Base-by-base conservation (phyloP, 2,797 vertebrate species). In the Zalophus californianus region DNA sequence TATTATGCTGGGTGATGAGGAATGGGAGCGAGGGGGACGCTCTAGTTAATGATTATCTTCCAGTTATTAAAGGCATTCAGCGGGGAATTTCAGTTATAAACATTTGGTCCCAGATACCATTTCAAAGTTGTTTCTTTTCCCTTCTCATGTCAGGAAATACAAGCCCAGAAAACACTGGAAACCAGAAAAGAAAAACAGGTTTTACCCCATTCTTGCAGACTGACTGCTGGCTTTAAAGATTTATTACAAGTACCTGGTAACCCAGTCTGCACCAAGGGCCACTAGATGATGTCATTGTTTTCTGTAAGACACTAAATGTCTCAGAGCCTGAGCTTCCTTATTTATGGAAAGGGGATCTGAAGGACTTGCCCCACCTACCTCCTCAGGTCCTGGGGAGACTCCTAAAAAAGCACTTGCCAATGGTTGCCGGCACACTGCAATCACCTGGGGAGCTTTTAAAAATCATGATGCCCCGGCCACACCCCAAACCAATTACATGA, bases 201-300 rank as follows among this genome's bases (percentile, higher is more conserved):
- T 87, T 97, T 70, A 97, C 96, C 52, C 38, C 97, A 78, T 79
- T 89, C 68, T 93, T 80, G 44, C 9, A 93, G 90, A 79, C 89
- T 89, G 96, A 97, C 94, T 0, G 44, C 13, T 20, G 82, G 93
- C 60, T 83, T 97, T 95, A 94, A 95, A 97, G 93, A 97, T 72
- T 96, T 96, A 90, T 16, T 62, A 73, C 20, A 95, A 66, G 60
- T 79, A 77, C 25, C 64, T 96, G 73, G 58, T 96, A 94, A 95
- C 18, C 29, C 62, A 70, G 66, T 84, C 56, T 70, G n/a, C 20
- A 94, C n/a, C n/a, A 62, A 82, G 16, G 41, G 58, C 75, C 64
- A 83, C 64, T 70, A 70, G 50, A 94, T 86, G 85, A 92, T 89
- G 94, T 96, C 68, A 73, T 72, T 97, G 25, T 94, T 94, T 93